phyloP scores from a whole-genome alignment of 2,888 invertebrate genomes.

The Limnephilus marmoratus region DNA sequence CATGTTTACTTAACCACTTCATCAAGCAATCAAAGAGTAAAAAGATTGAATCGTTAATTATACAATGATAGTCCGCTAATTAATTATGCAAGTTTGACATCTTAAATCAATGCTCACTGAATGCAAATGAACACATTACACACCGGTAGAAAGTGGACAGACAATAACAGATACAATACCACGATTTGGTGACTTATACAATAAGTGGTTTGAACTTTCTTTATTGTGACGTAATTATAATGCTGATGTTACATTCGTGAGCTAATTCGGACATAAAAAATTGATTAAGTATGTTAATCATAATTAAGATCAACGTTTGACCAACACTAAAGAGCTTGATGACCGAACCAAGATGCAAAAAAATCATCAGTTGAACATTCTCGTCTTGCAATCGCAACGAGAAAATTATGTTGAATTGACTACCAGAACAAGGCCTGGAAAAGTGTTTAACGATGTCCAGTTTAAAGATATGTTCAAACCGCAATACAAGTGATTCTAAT shows the following conservation, averaged over 20 bases:
- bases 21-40: neutral
- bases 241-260: neutral
- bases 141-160: neutral
- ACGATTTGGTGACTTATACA: neutral
- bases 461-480: neutral
- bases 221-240: neutral
- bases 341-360: neutral
- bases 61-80: neutral
- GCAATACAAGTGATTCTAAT: neutral
- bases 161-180: neutral
- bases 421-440: neutral
- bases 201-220: neutral
- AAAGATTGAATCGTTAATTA: neutral
- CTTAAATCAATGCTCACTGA: neutral
- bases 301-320: neutral
- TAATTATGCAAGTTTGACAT: neutral
- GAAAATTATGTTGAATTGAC: neutral
- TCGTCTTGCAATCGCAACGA: neutral
- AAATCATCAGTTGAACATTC: neutral
- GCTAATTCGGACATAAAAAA: neutral
- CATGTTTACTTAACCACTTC: neutral
- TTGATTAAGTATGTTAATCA: conserved; percentile 2
- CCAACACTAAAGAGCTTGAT: neutral
- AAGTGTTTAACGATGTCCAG: neutral
- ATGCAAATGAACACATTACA: neutral